A percentile compares a stretch with the other conserved stretches of the same genome.
Conservation (phyloP, 2,113 vertebrate species). For the Ginglymostoma cirratum region DNA sequence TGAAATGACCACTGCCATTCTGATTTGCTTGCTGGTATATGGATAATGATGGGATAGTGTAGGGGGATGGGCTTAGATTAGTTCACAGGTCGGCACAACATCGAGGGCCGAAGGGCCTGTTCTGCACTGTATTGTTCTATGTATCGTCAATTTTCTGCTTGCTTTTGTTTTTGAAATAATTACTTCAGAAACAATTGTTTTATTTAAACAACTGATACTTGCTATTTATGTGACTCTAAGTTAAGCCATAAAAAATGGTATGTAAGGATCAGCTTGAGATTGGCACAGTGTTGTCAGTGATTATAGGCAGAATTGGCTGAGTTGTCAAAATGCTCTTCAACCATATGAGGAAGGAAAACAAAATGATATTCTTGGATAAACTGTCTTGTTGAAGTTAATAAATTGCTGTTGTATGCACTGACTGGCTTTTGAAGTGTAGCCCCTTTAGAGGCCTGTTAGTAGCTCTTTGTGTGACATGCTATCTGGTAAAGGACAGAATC, state of each 20-base stretch:
- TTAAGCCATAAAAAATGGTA: neutral
- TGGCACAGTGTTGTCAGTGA: neutral
- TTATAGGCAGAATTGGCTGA: neutral
- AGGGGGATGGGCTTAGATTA: too few species aligned
- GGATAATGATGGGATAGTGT: too few species aligned
- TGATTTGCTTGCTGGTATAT: neutral
- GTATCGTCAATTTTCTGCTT: neutral
- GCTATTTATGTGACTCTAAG: neutral
- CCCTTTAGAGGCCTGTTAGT: neutral
- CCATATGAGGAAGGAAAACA: neutral
- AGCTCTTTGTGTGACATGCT: neutral
- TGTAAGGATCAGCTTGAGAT: neutral
- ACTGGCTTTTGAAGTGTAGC: neutral
- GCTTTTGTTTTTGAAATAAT: neutral
- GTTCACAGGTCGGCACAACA: too few species aligned
- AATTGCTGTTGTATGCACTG: neutral
- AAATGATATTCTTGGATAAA: neutral
- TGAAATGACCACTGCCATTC: neutral
- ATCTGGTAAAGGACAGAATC: neutral
- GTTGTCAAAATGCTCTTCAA: neutral
- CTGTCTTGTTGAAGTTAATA: neutral
- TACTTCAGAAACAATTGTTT: neutral
- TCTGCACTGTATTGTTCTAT: too few species aligned
- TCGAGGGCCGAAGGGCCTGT: too few species aligned
- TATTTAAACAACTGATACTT: neutral